Evolutionary conservation across 92 coral and sea anemone species (phyloP), one percentile per base, ranked within the genome.

Genomic region (Phenganax marumi): DNA sequence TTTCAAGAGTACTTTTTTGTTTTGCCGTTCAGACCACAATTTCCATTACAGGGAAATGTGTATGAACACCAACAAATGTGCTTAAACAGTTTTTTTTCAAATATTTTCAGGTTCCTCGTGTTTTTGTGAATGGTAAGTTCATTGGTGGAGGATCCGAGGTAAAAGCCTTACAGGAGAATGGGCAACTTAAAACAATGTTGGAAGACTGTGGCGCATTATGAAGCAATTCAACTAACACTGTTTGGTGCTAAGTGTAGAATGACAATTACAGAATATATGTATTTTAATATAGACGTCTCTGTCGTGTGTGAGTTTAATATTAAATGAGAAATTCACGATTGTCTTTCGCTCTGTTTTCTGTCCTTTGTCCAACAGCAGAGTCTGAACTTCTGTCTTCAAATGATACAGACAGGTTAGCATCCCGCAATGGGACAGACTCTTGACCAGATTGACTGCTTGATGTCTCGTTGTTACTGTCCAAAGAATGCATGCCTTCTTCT

Each of bases 101-200:
- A 68, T 24, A 24, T 26, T 56, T 23, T 55, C 58, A 78, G 83
- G 83, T 78, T 7, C 83, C 83, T 13, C 72, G 73, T 43, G 83
- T 78, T 17, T 78, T 78, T 14, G 63, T 78, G 12, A 47, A 78
- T 49, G 60, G 52, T 17, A 78, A 78, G 47, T 62, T 78, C 23
- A 47, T 78, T 78, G 83, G 83, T 19, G 83, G 83, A 62, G 83
- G 83, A 43, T 78, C 83, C 0, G 83, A 78, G 8, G 48, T 62
- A 3, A 72, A 65, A 39, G 58, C 66, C n/a, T 50, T 78, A 46
- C 83, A 61, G 49, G 43, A 22, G 60, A 50, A 61, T 17, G 83
- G 83, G 60, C 19, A 78, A 78, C 73, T 78, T 33, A 43, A 39
- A 18, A 3, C 72, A 11, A 61, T 78, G 73, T 60, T 78, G 3